Evolutionary conservation across 2,888 invertebrate genomes (phyloP).

Genomic region (Parasteatoda lunata): DNA sequence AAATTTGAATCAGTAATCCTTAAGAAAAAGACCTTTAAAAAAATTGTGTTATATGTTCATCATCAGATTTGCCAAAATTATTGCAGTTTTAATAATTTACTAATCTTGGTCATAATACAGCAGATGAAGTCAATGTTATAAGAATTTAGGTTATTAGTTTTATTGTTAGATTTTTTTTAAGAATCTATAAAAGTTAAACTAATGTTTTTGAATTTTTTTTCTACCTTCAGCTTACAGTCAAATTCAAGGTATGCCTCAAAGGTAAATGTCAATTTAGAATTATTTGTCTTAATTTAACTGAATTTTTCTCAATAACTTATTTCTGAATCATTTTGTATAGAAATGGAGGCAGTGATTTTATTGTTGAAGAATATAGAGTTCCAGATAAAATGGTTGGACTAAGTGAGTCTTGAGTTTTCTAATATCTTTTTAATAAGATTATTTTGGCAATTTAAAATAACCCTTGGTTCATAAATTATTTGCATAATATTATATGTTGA

Average conservation of each 20-base stretch:
- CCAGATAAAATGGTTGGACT: conserved; percentile 96
- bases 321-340: conserved; percentile 22
- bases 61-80: neutral
- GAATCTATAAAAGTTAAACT: too few relatives aligned
- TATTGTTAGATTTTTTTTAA: neutral
- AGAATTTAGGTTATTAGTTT: neutral
- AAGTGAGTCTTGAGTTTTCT: conserved; percentile 80
- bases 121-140: too few relatives aligned
- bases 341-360: conserved; percentile 72
- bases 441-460: neutral
- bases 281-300: neutral
- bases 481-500: too few relatives aligned
- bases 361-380: conserved; percentile 88
- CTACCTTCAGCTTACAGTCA: conserved; percentile 44
- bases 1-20: too few relatives aligned
- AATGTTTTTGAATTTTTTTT: neutral
- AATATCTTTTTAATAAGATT: neutral
- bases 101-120: neutral
- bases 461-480: too few relatives aligned
- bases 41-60: neutral
- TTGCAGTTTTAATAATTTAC: neutral
- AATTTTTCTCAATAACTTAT: neutral
- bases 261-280: conserved; percentile 26
- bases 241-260: conserved; percentile 66
- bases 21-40: too few relatives aligned